phyloP scores from a whole-genome alignment of 2,888 invertebrate genomes.

The Phanerotoma sp. region DNA sequence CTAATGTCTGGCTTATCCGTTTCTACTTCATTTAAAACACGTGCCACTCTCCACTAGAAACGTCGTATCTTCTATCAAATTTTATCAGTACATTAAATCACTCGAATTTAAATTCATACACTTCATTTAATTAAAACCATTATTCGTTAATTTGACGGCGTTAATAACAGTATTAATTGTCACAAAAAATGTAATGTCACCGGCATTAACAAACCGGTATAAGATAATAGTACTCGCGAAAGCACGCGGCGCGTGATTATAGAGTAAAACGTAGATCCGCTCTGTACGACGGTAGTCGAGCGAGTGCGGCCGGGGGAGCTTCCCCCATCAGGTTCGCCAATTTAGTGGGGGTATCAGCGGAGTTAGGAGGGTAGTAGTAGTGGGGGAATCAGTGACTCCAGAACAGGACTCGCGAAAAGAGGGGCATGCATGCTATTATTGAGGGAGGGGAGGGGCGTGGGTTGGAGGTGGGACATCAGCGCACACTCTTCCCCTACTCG shows the following conservation, averaged over 20 bases:
- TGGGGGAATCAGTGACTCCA: constrained; percentile 13
- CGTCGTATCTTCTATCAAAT: background rate
- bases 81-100: background rate
- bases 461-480: constrained; percentile 40
- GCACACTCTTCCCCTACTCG: constrained; percentile 25
- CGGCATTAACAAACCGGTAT: background rate
- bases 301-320: constrained; percentile 51
- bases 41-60: background rate
- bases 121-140: background rate
- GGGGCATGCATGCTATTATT: constrained; percentile 31
- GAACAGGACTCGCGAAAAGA: constrained; percentile 19
- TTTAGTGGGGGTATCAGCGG: constrained; percentile 25
- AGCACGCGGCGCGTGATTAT: constrained; percentile 39
- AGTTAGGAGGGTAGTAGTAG: constrained; percentile 29
- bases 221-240: constrained; percentile 14
- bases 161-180: too few relatives aligned
- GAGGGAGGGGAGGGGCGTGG: constrained; percentile 45
- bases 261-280: constrained; percentile 37
- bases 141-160: too few relatives aligned
- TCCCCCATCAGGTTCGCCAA: constrained; percentile 43
- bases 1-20: background rate
- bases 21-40: background rate
- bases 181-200: too few relatives aligned
- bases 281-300: constrained; percentile 54
- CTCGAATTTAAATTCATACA: background rate